These are phyloP conservation scores for Saccostrea cuccullata DNA, from an alignment of 1,140 invertebrate genomes.

Conservation along the genomic window DNA sequence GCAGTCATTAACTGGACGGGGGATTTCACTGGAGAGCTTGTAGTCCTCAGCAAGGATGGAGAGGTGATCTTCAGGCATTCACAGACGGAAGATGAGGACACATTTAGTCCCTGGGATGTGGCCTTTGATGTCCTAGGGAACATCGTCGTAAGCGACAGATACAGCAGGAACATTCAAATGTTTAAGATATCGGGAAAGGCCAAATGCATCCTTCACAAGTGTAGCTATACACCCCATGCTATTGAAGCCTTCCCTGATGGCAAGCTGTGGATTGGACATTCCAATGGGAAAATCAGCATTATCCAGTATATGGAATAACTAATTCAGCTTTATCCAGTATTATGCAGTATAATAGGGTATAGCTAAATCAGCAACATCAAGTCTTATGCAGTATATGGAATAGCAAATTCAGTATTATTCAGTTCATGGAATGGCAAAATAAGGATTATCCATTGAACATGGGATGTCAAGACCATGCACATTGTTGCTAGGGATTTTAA, in stretches of 20 bases:
- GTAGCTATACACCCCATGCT: neutral
- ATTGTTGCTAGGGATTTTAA: too few species aligned
- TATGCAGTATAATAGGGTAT: neutral
- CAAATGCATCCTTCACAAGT: slow-evolving; percentile 10
- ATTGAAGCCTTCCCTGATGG: slow-evolving; percentile 6
- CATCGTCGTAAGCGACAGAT: neutral
- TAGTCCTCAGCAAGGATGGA: neutral
- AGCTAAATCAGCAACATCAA: too few species aligned
- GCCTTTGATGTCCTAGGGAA: neutral
- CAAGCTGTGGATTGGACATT: slow-evolving; percentile 10
- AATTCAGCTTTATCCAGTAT: neutral
- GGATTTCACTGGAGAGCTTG: slow-evolving; percentile 6
- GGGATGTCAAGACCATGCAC: too few species aligned
- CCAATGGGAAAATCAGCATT: neutral
- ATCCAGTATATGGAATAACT: slow-evolving; percentile 12
- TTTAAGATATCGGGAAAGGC: neutral
- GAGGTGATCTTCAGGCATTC: slow-evolving; percentile 15
- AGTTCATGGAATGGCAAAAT: too few species aligned
- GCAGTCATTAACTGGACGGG: slow-evolving; percentile 1
- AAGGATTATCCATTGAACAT: too few species aligned
- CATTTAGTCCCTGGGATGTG: neutral
- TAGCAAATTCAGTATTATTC: too few species aligned
- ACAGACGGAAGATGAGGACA: neutral
- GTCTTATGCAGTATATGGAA: neutral
- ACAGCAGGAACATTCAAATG: slow-evolving; percentile 5